Evolutionary conservation across 2,113 vertebrate genomes (phyloP).

Genomic region (Tichodroma muraria): DNA sequence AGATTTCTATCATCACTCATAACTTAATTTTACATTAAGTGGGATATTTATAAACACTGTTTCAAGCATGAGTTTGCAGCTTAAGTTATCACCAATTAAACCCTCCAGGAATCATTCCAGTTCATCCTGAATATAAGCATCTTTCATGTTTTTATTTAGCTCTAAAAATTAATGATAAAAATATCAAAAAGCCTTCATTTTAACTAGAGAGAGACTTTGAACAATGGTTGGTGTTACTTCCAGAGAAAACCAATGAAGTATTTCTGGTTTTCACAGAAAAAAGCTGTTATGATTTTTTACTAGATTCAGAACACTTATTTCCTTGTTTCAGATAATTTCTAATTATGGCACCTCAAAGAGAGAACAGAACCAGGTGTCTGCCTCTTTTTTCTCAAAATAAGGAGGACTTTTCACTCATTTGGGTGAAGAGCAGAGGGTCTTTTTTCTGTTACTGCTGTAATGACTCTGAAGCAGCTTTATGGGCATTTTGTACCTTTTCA

Average conservation of each 20-base stretch:
- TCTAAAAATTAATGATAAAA: neutral
- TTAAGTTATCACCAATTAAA: neutral
- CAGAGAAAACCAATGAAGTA: neutral
- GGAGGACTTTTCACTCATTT: neutral
- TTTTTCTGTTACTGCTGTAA: neutral
- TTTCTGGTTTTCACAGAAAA: neutral
- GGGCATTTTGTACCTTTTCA: neutral
- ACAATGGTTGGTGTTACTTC: neutral
- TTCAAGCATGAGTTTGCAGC: neutral
- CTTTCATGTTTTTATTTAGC: neutral
- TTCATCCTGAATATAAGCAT: neutral
- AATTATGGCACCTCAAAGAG: neutral
- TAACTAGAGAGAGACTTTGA: neutral
- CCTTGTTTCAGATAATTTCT: neutral
- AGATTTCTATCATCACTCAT: conserved; percentile 16
- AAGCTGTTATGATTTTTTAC: neutral
- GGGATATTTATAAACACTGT: conserved; percentile 40
- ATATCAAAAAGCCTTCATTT: neutral
- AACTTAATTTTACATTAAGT: neutral
- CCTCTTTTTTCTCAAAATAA: neutral
- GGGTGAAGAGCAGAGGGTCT: neutral
- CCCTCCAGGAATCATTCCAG: neutral
- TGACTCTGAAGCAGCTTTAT: neutral
- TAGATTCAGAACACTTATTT: neutral
- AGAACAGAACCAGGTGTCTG: neutral